phyloP scores from a whole-genome alignment of 2,113 vertebrate genomes.

The Geococcyx californianus region DNA sequence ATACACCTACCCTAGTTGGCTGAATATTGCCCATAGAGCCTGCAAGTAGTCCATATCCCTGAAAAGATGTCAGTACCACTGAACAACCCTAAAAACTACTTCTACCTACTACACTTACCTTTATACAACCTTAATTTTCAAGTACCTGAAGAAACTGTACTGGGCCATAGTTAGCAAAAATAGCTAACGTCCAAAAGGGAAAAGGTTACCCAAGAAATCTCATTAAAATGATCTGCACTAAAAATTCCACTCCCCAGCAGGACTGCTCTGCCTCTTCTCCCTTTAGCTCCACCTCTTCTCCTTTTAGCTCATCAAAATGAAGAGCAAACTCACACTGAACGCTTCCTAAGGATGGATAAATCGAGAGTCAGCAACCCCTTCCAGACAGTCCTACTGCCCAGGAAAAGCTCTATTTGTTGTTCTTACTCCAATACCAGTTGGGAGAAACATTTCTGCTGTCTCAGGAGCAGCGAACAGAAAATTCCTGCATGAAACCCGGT shows the following conservation, averaged over 20 bases:
- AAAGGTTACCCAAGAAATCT: constrained; percentile 2
- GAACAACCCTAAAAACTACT: neutral
- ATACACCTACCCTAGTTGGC: neutral
- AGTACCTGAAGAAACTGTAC: neutral
- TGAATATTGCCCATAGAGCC: neutral
- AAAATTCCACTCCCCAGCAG: constrained; percentile 4
- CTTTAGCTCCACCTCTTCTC: constrained; percentile 57
- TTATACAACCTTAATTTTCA: neutral
- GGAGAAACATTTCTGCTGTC: constrained; percentile 63
- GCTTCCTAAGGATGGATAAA: constrained; percentile 64
- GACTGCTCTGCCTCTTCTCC: constrained; percentile 42
- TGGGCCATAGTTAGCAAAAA: neutral
- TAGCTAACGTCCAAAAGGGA: neutral
- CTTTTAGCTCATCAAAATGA: constrained; percentile 55
- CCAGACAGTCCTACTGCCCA: constrained; percentile 52
- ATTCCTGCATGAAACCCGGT: constrained; percentile 47
- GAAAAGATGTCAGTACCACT: neutral
- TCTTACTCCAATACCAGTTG: constrained; percentile 50
- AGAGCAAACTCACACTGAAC: constrained; percentile 31
- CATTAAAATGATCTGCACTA: neutral
- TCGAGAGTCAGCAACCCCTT: constrained; percentile 37
- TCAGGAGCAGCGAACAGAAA: constrained; percentile 61
- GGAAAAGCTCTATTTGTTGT: constrained; percentile 65
- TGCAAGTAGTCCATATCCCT: neutral
- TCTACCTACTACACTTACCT: neutral